Conservation (phyloP, 2,888 invertebrate genomes). For the Yponomeuta plumbellus region DNA sequence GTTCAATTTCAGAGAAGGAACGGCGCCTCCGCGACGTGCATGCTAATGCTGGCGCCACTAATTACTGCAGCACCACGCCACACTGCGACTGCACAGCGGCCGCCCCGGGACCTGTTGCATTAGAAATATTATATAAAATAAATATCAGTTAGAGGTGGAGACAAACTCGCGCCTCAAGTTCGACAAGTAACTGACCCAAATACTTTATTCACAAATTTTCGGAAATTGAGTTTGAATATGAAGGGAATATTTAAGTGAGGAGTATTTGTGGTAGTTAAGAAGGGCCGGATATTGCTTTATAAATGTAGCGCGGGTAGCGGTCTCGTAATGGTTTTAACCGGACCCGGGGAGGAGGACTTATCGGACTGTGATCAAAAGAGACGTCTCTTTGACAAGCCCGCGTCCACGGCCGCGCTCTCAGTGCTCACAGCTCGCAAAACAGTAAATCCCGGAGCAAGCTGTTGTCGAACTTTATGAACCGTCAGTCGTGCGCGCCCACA, state of each 20-base stretch:
- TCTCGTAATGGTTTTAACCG: not conserved
- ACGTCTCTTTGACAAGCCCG: not conserved
- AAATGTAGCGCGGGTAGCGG: not conserved
- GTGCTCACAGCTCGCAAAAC: not conserved
- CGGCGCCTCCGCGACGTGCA: not conserved
- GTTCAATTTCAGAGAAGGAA: not conserved
- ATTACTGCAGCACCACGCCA: not conserved
- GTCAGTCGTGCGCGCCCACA: slow-evolving; percentile 15
- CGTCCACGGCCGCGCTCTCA: not conserved
- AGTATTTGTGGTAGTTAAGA: not conserved
- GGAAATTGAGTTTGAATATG: not conserved
- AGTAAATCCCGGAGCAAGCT: not conserved
- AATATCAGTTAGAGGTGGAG: not conserved
- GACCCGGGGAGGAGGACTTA: not conserved
- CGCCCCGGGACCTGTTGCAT: not conserved
- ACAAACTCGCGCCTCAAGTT: not conserved
- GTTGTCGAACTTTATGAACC: not conserved
- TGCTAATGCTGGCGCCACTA: not conserved
- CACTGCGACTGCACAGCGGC: not conserved
- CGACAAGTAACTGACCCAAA: not conserved
- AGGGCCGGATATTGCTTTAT: slow-evolving; percentile 1
- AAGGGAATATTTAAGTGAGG: not conserved
- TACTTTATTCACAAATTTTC: not conserved
- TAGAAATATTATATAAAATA: not conserved
- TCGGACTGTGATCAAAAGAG: not conserved